These are phyloP conservation scores for Fratercula arctica DNA, from an alignment of 2,797 vertebrate genomes.

Conservation along the genomic window DNA sequence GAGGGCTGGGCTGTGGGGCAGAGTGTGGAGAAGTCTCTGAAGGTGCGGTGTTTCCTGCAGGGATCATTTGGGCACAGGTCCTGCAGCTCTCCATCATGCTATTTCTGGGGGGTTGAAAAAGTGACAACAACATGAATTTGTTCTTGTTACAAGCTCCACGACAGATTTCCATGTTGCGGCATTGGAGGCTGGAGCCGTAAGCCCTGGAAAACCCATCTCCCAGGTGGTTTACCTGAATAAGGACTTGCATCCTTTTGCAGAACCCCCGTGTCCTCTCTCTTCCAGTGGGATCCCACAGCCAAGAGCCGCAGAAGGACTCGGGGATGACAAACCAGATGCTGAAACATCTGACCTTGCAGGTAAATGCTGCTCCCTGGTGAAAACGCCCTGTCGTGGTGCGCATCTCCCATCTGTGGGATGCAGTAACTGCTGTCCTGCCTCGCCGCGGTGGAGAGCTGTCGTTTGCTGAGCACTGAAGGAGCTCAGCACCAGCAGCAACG, in stretches of 20 bases:
- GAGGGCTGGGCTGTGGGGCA: not conserved
- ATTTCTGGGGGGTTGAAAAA: not conserved
- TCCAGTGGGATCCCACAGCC: not conserved
- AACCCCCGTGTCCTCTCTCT: not conserved
- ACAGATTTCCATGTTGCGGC: not conserved
- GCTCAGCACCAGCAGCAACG: not conserved
- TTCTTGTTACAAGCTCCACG: not conserved
- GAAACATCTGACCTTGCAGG: not conserved
- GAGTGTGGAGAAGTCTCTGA: not conserved
- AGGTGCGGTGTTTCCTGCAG: not conserved
- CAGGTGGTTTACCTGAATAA: not conserved
- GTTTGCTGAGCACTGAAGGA: not conserved
- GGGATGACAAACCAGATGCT: not conserved
- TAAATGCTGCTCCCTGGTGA: not conserved
- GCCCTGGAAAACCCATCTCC: not conserved
- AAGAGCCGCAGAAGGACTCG: not conserved
- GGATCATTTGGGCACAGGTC: not conserved
- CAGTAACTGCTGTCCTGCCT: not conserved
- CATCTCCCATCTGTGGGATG: not conserved
- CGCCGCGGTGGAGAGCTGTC: rapidly evolving
- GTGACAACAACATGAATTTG: not conserved
- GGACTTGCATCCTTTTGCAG: not conserved
- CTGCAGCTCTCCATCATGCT: not conserved
- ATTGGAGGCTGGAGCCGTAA: not conserved
- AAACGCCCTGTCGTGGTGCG: not conserved